Evolutionary conservation across 2,888 invertebrate genomes (phyloP), one percentile per base, ranked within the genome.

Genomic region (Thyatira batis): DNA sequence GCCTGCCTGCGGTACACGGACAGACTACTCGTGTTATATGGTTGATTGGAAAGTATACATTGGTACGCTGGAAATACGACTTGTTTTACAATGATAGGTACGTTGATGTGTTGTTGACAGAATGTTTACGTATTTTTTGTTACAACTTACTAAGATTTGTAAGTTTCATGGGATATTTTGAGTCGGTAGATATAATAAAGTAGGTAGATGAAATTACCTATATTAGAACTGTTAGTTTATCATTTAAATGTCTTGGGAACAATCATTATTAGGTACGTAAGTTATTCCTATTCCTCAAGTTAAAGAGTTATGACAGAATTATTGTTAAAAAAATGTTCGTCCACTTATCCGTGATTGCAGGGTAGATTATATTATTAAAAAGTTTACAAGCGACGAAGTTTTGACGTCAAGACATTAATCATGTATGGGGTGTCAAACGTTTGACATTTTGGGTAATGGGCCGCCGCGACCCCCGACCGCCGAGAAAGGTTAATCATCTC

Each of bases 1-100:
- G 96, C 96, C 90, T 96, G 96, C 92, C 96, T 96, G 95, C 91
- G 94, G 90, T 91, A 91, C 90, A 92, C 92, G 57, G 91, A 91
- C 89, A 92, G 57, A 91, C 91, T 92, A 76, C 92, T 88, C 85
- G 83, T 90, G 89, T 92, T 91, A 92, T 82, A 39, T 39, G 1
- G 39, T 39, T 39, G 39, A 39, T 11, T 39, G 39, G 39, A 39
- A 2, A 39, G 17, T 8, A 17, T 5, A 3, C 1, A 17, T 17
- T 17, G 11, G 13, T 39, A 23, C 6, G 23, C 17, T 17, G 8
- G 39, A 8, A 11, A 11, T 39, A 39, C 13, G 13, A 17, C n/a
- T 17, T 39, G 17, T 17, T 39, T 39, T 17, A 8, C 8, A 2
- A 39, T 17, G 17, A 33, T 9, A 3, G 10, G 3, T 17, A 1